Percentiles rank a stretch among this genome's conserved stretches.
Conservation (phyloP, 2,797 vertebrate species). For the Tokudaia muenninki region DNA sequence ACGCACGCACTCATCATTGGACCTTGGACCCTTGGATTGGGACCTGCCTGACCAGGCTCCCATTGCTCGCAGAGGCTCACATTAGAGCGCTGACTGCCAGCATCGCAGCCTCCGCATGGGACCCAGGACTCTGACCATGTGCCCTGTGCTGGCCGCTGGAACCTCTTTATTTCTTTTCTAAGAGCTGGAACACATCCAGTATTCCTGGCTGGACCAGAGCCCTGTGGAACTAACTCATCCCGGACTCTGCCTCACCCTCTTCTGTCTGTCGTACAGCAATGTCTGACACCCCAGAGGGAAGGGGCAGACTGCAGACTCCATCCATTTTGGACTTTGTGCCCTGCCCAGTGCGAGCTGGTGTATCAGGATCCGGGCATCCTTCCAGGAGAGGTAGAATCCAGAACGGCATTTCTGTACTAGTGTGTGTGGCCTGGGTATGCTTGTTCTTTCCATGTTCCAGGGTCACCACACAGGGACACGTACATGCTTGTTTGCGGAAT, state of each 20-base stretch:
- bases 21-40: not conserved
- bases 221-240: not conserved
- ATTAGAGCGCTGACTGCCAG: not conserved
- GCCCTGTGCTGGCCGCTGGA: not conserved
- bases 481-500: not conserved
- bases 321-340: not conserved
- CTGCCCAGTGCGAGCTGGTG: not conserved
- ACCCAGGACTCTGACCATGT: not conserved
- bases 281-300: not conserved
- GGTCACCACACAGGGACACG: not conserved
- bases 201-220: not conserved
- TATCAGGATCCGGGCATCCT: too few relatives aligned
- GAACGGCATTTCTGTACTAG: not conserved
- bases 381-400: not conserved
- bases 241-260: not conserved
- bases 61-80: not conserved
- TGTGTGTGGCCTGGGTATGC: too few relatives aligned
- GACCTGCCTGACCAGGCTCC: not conserved
- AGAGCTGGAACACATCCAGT: not conserved
- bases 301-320: not conserved
- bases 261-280: not conserved
- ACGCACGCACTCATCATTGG: not conserved
- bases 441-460: too few relatives aligned
- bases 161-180: not conserved
- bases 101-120: not conserved